phyloP scores from a whole-genome alignment of 2,888 invertebrate genomes.

The Spialia ferax region DNA sequence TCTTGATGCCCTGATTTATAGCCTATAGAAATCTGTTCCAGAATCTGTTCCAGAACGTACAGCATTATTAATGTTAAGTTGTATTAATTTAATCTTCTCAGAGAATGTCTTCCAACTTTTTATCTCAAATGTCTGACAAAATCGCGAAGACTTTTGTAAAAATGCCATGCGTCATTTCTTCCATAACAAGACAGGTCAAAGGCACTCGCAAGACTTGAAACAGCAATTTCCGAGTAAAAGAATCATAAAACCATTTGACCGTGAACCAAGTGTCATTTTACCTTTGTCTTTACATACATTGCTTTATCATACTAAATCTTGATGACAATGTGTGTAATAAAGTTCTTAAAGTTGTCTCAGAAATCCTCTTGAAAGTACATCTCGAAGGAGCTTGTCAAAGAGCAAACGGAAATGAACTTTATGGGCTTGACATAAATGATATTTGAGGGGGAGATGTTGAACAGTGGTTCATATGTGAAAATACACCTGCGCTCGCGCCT shows the following conservation, averaged over 20 bases:
- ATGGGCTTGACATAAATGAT: constrained; percentile 13
- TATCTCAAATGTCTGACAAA: neutral
- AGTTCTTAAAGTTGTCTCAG: constrained; percentile 61
- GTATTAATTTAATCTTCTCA: neutral
- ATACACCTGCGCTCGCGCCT: constrained; percentile 65
- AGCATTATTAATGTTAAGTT: neutral
- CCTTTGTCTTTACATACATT: constrained; percentile 63
- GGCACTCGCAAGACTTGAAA: constrained; percentile 20
- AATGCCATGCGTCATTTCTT: constrained; percentile 24
- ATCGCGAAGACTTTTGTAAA: neutral
- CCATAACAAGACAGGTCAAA: constrained; percentile 8
- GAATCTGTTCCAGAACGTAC: neutral
- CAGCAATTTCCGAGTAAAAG: constrained; percentile 56
- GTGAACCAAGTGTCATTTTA: constrained; percentile 61
- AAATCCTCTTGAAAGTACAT: constrained; percentile 50
- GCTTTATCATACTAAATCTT: constrained; percentile 65
- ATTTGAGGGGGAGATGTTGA: constrained; percentile 5
- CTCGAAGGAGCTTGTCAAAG: neutral
- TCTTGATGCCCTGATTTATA: constrained; percentile 35
- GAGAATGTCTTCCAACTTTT: neutral
- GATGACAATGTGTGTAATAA: constrained; percentile 76
- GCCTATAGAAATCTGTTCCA: constrained; percentile 27
- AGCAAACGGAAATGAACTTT: constrained; percentile 18
- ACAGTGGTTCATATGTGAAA: constrained; percentile 63
- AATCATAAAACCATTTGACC: constrained; percentile 57